Evolutionary conservation across 2,888 invertebrate genomes (phyloP), one percentile per base, ranked within the genome.

Genomic region (Terebella lapidaria): DNA sequence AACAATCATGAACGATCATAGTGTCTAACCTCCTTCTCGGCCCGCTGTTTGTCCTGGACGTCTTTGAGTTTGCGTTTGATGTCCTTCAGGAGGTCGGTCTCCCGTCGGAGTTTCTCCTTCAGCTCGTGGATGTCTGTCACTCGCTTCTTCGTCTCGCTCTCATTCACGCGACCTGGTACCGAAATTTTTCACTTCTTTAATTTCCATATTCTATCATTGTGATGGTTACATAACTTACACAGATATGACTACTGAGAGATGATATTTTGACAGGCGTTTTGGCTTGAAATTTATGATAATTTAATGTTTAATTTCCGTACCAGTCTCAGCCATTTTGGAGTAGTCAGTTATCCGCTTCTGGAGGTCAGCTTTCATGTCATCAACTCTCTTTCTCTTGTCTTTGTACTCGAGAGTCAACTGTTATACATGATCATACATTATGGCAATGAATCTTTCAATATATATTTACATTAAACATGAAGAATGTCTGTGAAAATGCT

Each of bases 261-360:
- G n/a, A n/a, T n/a, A n/a, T n/a, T n/a, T n/a, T n/a, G n/a, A n/a
- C n/a, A n/a, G n/a, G n/a, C n/a, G n/a, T n/a, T n/a, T n/a, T n/a
- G n/a, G n/a, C n/a, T n/a, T n/a, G n/a, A n/a, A n/a, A n/a, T n/a
- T n/a, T n/a, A n/a, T n/a, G n/a, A n/a, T n/a, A n/a, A n/a, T n/a
- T n/a, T n/a, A n/a, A n/a, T n/a, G n/a, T n/a, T n/a, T n/a, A n/a
- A n/a, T n/a, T n/a, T n/a, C 54, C 59, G 42, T 57, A 76, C 77
- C 76, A 64, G 65, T 70, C 54, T 76, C 75, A n/a, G 76, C 70
- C 46, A 71, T 69, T 60, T 76, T 76, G 1, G 77, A 71, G 63
- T 76, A 76, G 52, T 75, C 75, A 3, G 71, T 67, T 54, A 78
- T 74, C 53, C 68, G 70, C 58, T 66, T 70, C 64, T 76, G 73